Evolutionary conservation across 2,797 vertebrate genomes (phyloP).

Genomic region (Heterohyrax brucei): DNA sequence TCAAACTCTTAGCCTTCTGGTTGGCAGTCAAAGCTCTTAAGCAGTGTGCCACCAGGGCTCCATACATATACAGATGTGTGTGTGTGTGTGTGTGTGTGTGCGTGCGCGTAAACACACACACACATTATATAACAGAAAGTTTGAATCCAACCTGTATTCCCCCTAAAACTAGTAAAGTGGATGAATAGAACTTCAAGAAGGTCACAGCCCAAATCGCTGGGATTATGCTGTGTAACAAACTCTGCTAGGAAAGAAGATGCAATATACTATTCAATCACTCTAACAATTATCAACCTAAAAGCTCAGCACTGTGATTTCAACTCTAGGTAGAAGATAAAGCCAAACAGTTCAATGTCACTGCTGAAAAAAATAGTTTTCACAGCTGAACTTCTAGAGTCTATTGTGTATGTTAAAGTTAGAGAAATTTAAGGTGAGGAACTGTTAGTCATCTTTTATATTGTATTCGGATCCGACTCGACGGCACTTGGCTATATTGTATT

Average conservation of each 20-base stretch:
- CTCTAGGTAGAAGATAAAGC: conserved; percentile 55
- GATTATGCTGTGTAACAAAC: background rate
- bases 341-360: conserved; percentile 72
- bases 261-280: conserved; percentile 65
- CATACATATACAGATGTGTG: background rate
- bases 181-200: conserved; percentile 1
- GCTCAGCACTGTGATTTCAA: conserved; percentile 58
- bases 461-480: no score
- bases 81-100: background rate
- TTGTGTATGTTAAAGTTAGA: conserved; percentile 36
- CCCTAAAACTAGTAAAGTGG: conserved; percentile 37
- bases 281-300: conserved; percentile 65
- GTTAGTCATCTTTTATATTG: background rate
- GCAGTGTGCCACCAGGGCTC: no score
- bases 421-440: conserved; percentile 48
- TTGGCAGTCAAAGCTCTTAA: no score
- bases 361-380: conserved; percentile 65
- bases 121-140: background rate
- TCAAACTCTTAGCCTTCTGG: no score
- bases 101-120: background rate
- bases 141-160: background rate
- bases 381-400: conserved; percentile 69
- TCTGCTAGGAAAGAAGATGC: background rate
- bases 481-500: background rate
- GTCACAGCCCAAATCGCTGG: background rate